phyloP scores from a whole-genome alignment of 1,140 invertebrate species.

The Meloidogyne chitwoodi region DNA sequence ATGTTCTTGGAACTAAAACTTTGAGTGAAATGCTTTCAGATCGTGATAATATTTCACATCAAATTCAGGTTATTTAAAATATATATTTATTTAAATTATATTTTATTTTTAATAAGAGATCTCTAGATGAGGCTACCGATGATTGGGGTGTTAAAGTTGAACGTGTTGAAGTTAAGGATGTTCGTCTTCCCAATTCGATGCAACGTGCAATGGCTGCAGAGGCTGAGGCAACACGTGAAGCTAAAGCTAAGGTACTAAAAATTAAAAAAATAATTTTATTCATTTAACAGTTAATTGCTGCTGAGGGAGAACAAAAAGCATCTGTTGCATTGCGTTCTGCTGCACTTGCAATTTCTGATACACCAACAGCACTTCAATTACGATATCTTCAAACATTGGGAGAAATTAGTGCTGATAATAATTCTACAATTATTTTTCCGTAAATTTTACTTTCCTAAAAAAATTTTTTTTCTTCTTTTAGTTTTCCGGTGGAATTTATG shows the following conservation, averaged over 20 bases:
- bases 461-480: neutral
- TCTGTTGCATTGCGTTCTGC: constrained; percentile 61
- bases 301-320: constrained; percentile 61
- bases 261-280: neutral
- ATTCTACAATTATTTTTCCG: constrained; percentile 61
- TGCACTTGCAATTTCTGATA: constrained; percentile 64
- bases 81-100: no score
- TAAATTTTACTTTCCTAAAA: neutral
- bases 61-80: constrained; percentile 65
- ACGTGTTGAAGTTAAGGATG: constrained; percentile 79
- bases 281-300: constrained; percentile 52
- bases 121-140: constrained; percentile 68
- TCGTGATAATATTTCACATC: constrained; percentile 80
- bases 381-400: constrained; percentile 65
- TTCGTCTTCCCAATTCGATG: constrained; percentile 61
- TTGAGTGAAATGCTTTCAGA: constrained; percentile 84
- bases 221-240: constrained; percentile 59
- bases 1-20: constrained; percentile 76
- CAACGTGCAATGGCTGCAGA: constrained; percentile 63
- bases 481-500: neutral
- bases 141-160: constrained; percentile 74
- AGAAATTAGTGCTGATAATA: constrained; percentile 62
- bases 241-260: constrained; percentile 48
- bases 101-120: constrained; percentile 41
- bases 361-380: constrained; percentile 80